A percentile compares a stretch with the other conserved stretches of the same genome.
These are phyloP conservation scores for Heliconius hermathena DNA, from an alignment of 1,140 invertebrate genomes.

Conservation along the genomic window DNA sequence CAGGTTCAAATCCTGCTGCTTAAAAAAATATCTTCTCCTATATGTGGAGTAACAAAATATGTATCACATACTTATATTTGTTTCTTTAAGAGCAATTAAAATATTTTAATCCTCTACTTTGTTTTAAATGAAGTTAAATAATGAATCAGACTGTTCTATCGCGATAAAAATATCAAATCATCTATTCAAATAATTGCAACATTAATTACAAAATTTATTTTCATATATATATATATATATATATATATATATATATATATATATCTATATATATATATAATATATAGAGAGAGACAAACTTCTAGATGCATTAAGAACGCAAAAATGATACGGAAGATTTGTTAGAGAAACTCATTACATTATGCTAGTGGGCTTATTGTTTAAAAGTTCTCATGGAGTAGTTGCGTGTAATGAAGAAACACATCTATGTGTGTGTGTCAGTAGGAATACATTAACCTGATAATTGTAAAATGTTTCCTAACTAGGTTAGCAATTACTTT, in stretches of 20 bases:
- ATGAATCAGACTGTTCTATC: too few species aligned
- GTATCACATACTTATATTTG: too few species aligned
- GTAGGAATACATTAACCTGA: slow-evolving; percentile 21
- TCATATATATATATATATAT: neutral
- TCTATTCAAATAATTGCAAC: neutral
- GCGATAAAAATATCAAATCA: too few species aligned
- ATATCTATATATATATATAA: too few species aligned
- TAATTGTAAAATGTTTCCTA: neutral
- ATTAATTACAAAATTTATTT: neutral
- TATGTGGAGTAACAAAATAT: too few species aligned
- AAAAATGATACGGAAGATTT: neutral
- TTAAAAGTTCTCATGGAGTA: slow-evolving; percentile 15
- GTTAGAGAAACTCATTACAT: slow-evolving; percentile 22
- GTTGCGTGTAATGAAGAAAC: slow-evolving; percentile 17
- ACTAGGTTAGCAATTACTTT: too few species aligned
- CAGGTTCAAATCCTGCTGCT: too few species aligned
- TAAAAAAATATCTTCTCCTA: too few species aligned
- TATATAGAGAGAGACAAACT: too few species aligned
- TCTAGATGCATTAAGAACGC: neutral
- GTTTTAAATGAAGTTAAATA: too few species aligned
- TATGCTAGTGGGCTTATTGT: slow-evolving; percentile 23
- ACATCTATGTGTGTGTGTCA: neutral
- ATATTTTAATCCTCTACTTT: too few species aligned
- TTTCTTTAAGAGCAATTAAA: too few species aligned
- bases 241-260: neutral